These are phyloP conservation scores for Ginglymostoma cirratum DNA, from an alignment of 2,113 vertebrate species.

Conservation along the genomic window DNA sequence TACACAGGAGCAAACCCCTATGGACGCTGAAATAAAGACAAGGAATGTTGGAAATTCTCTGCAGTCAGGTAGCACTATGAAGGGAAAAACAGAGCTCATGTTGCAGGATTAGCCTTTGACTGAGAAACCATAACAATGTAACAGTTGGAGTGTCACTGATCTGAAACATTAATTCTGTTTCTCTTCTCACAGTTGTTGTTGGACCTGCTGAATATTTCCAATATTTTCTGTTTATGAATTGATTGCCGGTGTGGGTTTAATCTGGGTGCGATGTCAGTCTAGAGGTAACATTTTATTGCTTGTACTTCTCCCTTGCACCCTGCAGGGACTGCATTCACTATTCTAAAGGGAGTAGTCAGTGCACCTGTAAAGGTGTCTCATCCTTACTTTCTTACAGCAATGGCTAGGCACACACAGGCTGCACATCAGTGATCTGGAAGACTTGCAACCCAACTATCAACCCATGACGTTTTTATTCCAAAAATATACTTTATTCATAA, in stretches of 20 bases:
- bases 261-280: background rate
- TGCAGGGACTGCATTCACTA: background rate
- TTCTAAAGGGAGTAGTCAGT: background rate
- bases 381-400: background rate
- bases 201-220: background rate
- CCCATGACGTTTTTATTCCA: background rate
- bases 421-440: slow-evolving; percentile 18
- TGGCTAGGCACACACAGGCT: background rate
- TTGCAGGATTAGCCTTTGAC: too few relatives aligned
- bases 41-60: too few relatives aligned
- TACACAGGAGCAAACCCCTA: too few relatives aligned
- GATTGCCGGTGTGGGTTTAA: background rate
- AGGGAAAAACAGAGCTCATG: too few relatives aligned
- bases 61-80: too few relatives aligned
- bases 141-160: too few relatives aligned
- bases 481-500: too few relatives aligned
- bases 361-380: background rate
- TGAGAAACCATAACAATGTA: too few relatives aligned
- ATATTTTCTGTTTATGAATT: background rate
- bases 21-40: too few relatives aligned
- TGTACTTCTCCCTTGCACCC: background rate
- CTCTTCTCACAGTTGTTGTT: background rate
- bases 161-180: background rate
- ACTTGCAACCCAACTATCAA: background rate
- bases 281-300: background rate